phyloP scores from a whole-genome alignment of 2,113 vertebrate species.

The Cyanoramphus novaezelandiae region DNA sequence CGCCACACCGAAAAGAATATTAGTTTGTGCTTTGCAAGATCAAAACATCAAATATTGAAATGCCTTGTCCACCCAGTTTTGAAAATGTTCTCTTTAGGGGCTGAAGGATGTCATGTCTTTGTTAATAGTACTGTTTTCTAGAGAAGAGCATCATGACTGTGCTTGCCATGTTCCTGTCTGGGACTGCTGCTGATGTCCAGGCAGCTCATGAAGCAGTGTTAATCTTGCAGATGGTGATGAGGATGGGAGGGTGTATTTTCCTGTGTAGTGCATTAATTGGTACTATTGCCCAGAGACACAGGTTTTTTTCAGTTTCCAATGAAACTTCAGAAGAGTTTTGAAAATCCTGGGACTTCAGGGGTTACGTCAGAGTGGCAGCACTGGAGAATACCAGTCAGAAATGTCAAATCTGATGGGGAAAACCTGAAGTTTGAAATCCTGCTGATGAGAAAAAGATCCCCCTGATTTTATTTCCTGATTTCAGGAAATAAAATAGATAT shows the following conservation, averaged over 20 bases:
- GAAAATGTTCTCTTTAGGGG: neutral
- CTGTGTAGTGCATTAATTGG: neutral
- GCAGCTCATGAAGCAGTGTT: neutral
- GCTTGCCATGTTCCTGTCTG: neutral
- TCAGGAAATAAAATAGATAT: neutral
- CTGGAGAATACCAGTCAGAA: neutral
- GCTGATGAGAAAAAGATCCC: neutral
- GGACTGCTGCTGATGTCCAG: neutral
- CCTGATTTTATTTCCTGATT: neutral
- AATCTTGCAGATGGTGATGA: neutral
- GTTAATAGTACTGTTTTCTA: neutral
- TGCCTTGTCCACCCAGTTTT: neutral
- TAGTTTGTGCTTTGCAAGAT: neutral
- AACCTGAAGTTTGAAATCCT: neutral
- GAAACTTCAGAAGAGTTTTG: neutral
- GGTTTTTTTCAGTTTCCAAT: neutral
- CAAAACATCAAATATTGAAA: neutral
- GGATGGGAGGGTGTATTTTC: neutral
- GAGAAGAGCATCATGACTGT: neutral
- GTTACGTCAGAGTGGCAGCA: neutral
- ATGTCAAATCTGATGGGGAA: neutral
- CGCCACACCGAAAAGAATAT: neutral
- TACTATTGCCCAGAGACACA: neutral
- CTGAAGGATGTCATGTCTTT: neutral
- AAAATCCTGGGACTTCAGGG: neutral